Evolutionary conservation across 2,113 vertebrate species (phyloP), one percentile per base, ranked within the genome.

Genomic region (Apteryx mantelli): DNA sequence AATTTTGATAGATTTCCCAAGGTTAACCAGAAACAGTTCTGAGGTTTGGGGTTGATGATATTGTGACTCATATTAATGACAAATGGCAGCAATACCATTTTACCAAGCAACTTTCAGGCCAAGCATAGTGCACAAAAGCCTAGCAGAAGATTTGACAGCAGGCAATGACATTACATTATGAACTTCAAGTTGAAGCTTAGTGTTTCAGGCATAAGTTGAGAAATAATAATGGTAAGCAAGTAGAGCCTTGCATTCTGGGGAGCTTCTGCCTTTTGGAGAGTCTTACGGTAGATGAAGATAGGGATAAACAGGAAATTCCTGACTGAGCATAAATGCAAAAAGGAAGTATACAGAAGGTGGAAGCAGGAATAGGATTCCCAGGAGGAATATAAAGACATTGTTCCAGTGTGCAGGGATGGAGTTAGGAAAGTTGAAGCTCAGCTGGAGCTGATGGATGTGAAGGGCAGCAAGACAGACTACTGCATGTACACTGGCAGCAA

Each of bases 1-100:
- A 96, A 93, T 95, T 96, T 96, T 98, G 96, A 97, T 88, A 95
- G 87, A 95, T 97, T 96, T 97, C 70, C 85, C 90, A 70, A 94
- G 82, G 65, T 95, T 93, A 87, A 76, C 90, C 90, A 93, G 74
- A 89, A 91, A 63, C 36, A 6, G 22, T 96, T 97, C 89, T 95
- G 93, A 96, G 96, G 91, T 94, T 96, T 96, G 74, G 81, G 68
- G 81, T 55, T 30, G 48, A 82, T 91, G 93, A 82, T 87, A 55
- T 77, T 82, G 38, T 95, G 81, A 89, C 75, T 96, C 74, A 70
- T 81, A 88, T 80, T 95, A 92, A 73, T 93, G 97, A 97, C 69
- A 95, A 95, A 95, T 95, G 82, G 75, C 83, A 89, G 68, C 70
- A 94, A 61, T 82, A 76, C 52, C 80, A 30, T 78, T 81, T 70